These are phyloP conservation scores for Latrodectus hesperus DNA, from an alignment of 2,888 invertebrate species.

Conservation along the genomic window DNA sequence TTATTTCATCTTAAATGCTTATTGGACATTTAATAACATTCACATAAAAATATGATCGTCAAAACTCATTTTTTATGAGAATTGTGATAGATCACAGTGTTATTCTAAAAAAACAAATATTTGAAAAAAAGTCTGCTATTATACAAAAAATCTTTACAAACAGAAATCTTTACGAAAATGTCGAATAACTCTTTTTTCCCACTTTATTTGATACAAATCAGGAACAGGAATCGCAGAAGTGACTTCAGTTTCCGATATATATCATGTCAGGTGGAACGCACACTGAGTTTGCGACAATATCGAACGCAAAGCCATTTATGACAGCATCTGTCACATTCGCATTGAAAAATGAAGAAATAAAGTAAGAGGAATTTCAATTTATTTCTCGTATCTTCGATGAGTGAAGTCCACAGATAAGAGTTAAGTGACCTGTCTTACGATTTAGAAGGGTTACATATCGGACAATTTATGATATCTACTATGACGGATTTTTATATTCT, in stretches of 20 bases:
- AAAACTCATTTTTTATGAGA: no score
- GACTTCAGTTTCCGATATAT: constrained; percentile 4
- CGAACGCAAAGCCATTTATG: constrained; percentile 17
- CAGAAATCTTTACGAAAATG: no score
- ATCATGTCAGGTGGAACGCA: constrained; percentile 9
- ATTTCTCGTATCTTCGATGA: background rate
- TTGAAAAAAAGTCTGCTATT: no score
- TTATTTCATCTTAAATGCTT: no score
- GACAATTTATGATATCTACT: constrained; percentile 30
- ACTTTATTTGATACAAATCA: background rate
- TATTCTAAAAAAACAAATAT: no score
- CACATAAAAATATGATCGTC: no score
- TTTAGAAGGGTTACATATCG: constrained; percentile 13
- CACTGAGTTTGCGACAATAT: background rate
- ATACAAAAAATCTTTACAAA: no score
- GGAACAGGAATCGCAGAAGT: background rate
- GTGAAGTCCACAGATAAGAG: constrained; percentile 14
- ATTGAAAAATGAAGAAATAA: constrained; percentile 30
- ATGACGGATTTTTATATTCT: background rate
- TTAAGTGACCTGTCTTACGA: constrained; percentile 17
- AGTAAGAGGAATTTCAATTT: constrained; percentile 20
- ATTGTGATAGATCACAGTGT: no score
- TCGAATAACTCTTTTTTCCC: no score
- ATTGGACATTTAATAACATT: no score
- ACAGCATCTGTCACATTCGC: constrained; percentile 15